phyloP scores from a whole-genome alignment of 2,888 invertebrate species.

The Pristionchus fissidentatus region DNA sequence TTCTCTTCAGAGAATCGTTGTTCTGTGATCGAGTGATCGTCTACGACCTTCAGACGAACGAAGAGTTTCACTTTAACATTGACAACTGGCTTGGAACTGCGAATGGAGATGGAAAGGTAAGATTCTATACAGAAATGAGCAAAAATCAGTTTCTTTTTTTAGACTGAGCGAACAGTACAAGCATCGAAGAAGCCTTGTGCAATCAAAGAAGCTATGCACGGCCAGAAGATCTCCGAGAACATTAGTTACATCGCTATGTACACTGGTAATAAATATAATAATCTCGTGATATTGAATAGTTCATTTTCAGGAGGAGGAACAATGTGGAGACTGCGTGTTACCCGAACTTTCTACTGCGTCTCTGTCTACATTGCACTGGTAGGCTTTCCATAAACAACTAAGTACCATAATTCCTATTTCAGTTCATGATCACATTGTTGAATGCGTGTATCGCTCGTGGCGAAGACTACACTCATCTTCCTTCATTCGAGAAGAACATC shows the following conservation, averaged over 20 bases:
- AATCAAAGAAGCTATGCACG: background rate
- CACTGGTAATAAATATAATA: conserved; percentile 15
- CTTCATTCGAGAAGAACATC: conserved; percentile 19
- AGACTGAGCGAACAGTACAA: conserved; percentile 30
- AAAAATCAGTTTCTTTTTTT: background rate
- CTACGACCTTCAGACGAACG: conserved; percentile 55
- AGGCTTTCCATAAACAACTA: background rate
- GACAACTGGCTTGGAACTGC: conserved; percentile 65
- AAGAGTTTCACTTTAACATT: conserved; percentile 61
- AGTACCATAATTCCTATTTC: background rate
- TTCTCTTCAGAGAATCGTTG: conserved; percentile 64
- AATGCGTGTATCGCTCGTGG: background rate
- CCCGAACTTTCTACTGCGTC: background rate
- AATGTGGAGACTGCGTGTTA: conserved; percentile 15
- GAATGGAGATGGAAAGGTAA: conserved; percentile 66
- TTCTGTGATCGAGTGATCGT: conserved; percentile 60
- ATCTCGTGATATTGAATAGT: background rate
- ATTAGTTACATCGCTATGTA: conserved; percentile 45
- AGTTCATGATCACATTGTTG: conserved; percentile 32
- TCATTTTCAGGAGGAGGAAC: conserved; percentile 42
- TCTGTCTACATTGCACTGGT: conserved; percentile 10
- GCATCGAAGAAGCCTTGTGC: background rate
- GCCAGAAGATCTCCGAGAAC: conserved; percentile 28
- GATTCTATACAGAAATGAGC: too few relatives aligned
- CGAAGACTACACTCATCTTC: conserved; percentile 4